Percentiles rank a stretch among this genome's conserved stretches.
Evolutionary conservation across 2,113 vertebrate species (phyloP).

Genomic region (Nesospiza acunhae): DNA sequence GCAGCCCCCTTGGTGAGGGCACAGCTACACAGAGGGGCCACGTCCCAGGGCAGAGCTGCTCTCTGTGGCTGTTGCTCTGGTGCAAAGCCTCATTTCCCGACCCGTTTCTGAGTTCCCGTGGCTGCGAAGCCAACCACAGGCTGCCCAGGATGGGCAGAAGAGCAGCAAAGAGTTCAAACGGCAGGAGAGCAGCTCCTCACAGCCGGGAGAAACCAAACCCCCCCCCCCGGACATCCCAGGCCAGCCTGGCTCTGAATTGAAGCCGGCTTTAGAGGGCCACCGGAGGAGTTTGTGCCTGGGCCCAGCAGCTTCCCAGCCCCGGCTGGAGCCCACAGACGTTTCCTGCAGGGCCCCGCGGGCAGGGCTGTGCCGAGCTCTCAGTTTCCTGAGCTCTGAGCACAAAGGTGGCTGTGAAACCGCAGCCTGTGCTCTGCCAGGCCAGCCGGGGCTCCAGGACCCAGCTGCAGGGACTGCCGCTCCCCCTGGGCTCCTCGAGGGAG

Average conservation of each 20-base stretch:
- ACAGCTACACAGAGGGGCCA: background rate
- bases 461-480: background rate
- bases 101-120: background rate
- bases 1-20: background rate
- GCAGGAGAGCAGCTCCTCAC: background rate
- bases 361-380: background rate
- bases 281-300: background rate
- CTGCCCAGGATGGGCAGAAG: background rate
- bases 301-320: background rate
- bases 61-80: background rate
- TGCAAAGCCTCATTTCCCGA: background rate
- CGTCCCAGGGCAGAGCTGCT: background rate
- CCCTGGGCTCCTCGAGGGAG: background rate
- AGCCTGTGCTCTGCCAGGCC: background rate
- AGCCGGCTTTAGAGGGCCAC: background rate
- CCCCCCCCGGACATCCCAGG: background rate
- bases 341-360: background rate
- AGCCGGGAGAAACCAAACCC: background rate
- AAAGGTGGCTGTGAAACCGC: background rate
- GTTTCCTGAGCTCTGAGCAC: background rate
- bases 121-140: background rate
- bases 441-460: background rate
- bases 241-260: background rate
- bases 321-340: background rate
- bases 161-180: background rate